These are phyloP conservation scores for Ricordea florida DNA, from an alignment of 92 coral and sea anemone genomes.

Conservation along the genomic window DNA sequence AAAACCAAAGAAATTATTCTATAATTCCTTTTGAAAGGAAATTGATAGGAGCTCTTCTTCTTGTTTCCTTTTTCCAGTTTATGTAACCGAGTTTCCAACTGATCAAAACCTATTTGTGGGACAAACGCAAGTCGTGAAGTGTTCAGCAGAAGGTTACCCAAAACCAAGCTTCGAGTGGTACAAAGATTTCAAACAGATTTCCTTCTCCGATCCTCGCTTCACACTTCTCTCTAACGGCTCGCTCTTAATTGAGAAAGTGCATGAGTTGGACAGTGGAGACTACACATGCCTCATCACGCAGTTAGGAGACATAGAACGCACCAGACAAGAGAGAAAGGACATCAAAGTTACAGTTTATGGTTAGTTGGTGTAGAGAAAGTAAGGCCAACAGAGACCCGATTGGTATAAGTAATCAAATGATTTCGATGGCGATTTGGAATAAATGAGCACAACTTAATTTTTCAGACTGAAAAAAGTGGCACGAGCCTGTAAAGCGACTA, in stretches of 20 bases:
- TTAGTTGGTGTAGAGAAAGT: slow-evolving; percentile 20
- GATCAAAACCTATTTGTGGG: slow-evolving; percentile 58
- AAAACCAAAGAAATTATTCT: too few relatives aligned
- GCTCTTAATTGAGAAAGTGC: slow-evolving; percentile 48
- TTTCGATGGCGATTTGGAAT: too few relatives aligned
- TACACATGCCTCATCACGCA: slow-evolving; percentile 79
- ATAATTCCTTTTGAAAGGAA: not conserved
- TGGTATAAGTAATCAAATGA: too few relatives aligned
- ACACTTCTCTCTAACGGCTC: slow-evolving; percentile 65
- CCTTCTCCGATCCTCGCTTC: slow-evolving; percentile 34
- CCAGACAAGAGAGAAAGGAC: slow-evolving; percentile 48
- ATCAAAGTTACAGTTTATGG: slow-evolving; percentile 68
- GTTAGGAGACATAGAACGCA: slow-evolving; percentile 30
- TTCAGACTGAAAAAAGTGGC: too few relatives aligned
- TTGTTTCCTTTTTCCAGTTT: slow-evolving; percentile 36
- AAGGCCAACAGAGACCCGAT: too few relatives aligned
- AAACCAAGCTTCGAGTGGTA: slow-evolving; percentile 70
- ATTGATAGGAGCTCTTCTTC: not conserved
- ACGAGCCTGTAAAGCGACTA: too few relatives aligned
- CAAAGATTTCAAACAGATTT: slow-evolving; percentile 32
- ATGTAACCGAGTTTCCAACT: slow-evolving; percentile 57
- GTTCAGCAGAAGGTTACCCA: slow-evolving; percentile 76
- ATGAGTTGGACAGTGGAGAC: slow-evolving; percentile 55
- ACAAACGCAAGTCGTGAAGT: slow-evolving; percentile 30
- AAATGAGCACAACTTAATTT: too few relatives aligned